phyloP scores from a whole-genome alignment of 2,888 invertebrate genomes.

The Crepidodera aurea region DNA sequence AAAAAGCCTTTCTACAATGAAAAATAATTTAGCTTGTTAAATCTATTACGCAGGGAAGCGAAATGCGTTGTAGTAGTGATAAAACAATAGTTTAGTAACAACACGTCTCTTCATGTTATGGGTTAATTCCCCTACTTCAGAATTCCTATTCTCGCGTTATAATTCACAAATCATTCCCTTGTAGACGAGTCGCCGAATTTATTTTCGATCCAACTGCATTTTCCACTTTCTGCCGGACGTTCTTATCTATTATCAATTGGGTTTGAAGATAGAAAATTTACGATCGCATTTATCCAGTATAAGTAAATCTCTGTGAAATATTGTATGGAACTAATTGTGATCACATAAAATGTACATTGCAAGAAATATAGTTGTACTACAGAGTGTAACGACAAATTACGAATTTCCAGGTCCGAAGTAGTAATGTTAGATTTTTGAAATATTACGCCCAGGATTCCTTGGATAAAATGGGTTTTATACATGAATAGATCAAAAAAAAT shows the following conservation, averaged over 20 bases:
- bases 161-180: constrained; percentile 34
- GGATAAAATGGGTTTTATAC: too few relatives aligned
- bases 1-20: too few relatives aligned
- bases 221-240: constrained; percentile 3
- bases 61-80: constrained; percentile 56
- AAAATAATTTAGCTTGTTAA: too few relatives aligned
- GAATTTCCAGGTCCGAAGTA: too few relatives aligned
- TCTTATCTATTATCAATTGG: constrained; percentile 11
- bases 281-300: constrained; percentile 6
- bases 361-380: background rate
- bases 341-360: too few relatives aligned
- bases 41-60: too few relatives aligned
- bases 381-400: too few relatives aligned
- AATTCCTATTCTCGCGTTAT: constrained; percentile 37
- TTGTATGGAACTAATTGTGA: too few relatives aligned
- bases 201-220: constrained; percentile 27
- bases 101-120: constrained; percentile 55
- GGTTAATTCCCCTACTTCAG: constrained; percentile 50
- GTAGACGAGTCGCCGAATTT: constrained; percentile 29
- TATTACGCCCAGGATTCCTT: too few relatives aligned
- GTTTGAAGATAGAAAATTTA: background rate
- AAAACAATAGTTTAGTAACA: constrained; percentile 61
- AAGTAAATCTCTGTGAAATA: too few relatives aligned
- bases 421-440: too few relatives aligned
- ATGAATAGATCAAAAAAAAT: too few relatives aligned